Conservation (phyloP, 2,888 invertebrate species). For the Germaria angustata region DNA sequence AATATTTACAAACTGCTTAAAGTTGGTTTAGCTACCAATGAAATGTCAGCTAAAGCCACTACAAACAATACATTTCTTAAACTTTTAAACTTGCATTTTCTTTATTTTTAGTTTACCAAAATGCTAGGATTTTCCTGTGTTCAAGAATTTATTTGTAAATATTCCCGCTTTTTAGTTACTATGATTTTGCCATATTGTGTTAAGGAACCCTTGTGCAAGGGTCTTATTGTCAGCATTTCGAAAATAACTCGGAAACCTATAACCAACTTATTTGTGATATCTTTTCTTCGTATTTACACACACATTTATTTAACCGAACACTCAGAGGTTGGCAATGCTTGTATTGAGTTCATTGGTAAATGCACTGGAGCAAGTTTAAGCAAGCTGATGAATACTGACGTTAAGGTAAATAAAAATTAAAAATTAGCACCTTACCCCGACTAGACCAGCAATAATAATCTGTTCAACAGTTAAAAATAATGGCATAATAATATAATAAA, state of each 20-base stretch:
- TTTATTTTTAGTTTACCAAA: conserved; percentile 81
- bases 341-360: conserved; percentile 83
- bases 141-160: conserved; percentile 85
- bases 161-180: conserved; percentile 86
- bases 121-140: conserved; percentile 86
- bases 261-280: conserved; percentile 83
- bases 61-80: too few species aligned
- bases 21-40: too few species aligned
- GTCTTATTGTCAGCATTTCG: conserved; percentile 81
- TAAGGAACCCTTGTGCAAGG: conserved; percentile 79
- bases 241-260: conserved; percentile 75
- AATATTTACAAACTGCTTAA: too few species aligned
- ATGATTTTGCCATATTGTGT: conserved; percentile 83
- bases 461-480: too few species aligned
- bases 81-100: too few species aligned
- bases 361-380: conserved; percentile 82
- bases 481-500: too few species aligned
- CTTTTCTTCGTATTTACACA: conserved; percentile 87
- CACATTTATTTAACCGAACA: conserved; percentile 85
- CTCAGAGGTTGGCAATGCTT: conserved; percentile 82
- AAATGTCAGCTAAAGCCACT: too few species aligned
- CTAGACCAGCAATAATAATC: too few species aligned
- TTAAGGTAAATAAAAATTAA: conserved; percentile 72
- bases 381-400: conserved; percentile 83
- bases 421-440: not conserved